phyloP scores from a whole-genome alignment of 1,140 invertebrate species.

The Diplogasteroides magnus region DNA sequence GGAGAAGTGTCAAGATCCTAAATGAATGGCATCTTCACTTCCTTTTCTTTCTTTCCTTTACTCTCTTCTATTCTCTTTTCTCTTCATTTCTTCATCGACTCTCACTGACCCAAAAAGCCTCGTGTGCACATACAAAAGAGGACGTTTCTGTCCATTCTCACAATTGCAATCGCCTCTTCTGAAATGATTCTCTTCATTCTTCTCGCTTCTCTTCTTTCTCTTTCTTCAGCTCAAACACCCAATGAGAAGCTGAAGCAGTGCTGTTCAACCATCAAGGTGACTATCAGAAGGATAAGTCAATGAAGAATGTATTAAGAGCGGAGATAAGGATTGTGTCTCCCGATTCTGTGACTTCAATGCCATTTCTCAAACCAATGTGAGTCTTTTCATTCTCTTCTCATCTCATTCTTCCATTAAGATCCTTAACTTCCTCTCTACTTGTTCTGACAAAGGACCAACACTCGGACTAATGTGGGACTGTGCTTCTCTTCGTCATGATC shows the following conservation, averaged over 20 bases:
- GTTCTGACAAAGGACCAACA: constrained; percentile 47
- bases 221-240: constrained; percentile 31
- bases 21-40: not conserved
- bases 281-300: not conserved
- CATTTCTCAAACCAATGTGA: constrained; percentile 53
- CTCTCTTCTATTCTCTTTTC: not conserved
- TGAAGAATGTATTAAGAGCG: constrained; percentile 6
- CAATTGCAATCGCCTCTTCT: not conserved
- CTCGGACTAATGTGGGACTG: constrained; percentile 55
- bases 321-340: constrained; percentile 50
- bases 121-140: not conserved
- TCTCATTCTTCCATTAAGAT: constrained; percentile 32
- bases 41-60: not conserved
- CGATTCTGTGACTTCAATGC: constrained; percentile 54
- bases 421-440: constrained; percentile 51
- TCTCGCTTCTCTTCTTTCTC: constrained; percentile 4
- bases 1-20: constrained; percentile 1
- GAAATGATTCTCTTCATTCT: constrained; percentile 16
- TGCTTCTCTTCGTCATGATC: constrained; percentile 50
- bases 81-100: not conserved
- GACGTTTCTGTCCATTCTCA: not conserved
- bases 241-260: constrained; percentile 53
- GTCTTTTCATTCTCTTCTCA: constrained; percentile 8
- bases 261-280: constrained; percentile 39
- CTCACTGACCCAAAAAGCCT: constrained; percentile 1